These are phyloP conservation scores for Acanthornis magna DNA, from an alignment of 2,797 vertebrate species.

Conservation along the genomic window DNA sequence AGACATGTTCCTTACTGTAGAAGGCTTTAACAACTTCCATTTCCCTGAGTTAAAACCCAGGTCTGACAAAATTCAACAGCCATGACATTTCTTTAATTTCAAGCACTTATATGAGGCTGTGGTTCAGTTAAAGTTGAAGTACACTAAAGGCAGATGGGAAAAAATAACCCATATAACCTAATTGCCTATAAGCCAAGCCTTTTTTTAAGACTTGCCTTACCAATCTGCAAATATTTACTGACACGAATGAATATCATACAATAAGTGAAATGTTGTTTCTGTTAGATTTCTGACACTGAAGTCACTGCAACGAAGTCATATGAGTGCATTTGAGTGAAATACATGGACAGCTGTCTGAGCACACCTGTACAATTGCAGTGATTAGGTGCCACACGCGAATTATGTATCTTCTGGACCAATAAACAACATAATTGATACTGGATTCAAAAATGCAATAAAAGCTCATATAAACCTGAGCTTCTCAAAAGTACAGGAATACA, in stretches of 20 bases:
- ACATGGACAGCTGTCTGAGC: background rate
- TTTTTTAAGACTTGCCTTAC: background rate
- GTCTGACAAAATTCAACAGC: background rate
- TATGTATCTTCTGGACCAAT: background rate
- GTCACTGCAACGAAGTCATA: background rate
- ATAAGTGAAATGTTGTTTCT: background rate
- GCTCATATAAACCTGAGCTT: background rate
- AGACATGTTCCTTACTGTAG: background rate
- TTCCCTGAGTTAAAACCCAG: background rate
- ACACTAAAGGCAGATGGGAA: background rate
- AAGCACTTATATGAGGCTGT: background rate
- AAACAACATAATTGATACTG: background rate
- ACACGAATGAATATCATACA: background rate
- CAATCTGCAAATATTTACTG: background rate
- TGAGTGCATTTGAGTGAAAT: background rate
- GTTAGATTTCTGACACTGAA: background rate
- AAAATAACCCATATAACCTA: background rate
- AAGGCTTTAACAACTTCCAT: background rate
- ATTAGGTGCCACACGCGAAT: background rate
- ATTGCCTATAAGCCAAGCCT: background rate
- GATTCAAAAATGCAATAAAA: background rate
- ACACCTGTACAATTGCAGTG: background rate
- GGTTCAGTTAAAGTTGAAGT: background rate
- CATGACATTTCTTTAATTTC: background rate
- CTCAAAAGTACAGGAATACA: background rate